Evolutionary conservation across 2,797 vertebrate genomes (phyloP), one percentile per base, ranked within the genome.

Genomic region (Dendrocincla fuliginosa): DNA sequence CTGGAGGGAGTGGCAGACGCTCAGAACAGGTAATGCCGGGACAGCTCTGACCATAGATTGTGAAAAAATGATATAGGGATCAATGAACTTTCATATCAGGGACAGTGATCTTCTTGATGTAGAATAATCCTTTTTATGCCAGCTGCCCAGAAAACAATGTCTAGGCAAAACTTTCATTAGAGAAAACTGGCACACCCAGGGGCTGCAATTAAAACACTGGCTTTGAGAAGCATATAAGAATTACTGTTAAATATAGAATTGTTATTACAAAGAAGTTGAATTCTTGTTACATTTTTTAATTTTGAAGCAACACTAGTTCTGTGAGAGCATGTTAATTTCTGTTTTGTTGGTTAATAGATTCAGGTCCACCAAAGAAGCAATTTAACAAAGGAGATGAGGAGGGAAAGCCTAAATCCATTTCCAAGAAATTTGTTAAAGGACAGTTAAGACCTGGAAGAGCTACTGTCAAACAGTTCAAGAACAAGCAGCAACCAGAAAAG

Each of bases 401-500:
- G 20, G 85, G 61, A 69, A 96, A 93, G 24, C 65, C 93, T 68
- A 98, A 97, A 94, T 87, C 81, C 22, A 32, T 86, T 87, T 87
- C 97, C 63, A 98, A 95, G 68, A 98, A 96, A 56, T 97, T 96
- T 93, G 94, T 95, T 87, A 98, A 97, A 94, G 95, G 90, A 65
- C 94, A 96, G 25, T 81, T 93, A 90, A 98, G 81, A 89, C 70
- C 94, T 87, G 96, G 95, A 50, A 98, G 79, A 95, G 93, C 91
- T 52, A 37, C 79, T 64, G 85, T 97, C 32, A 97, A 98, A 73
- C 97, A 98, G 20, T 97, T 98, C 63, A 98, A 96, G 87, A 98
- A 68, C 74, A 98, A 97, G 79, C 95, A 97, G 42, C 96, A 93
- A 37, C 78, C 92, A 30, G 95, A 95, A 83, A 97, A 95, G 39